Base-by-base conservation (phyloP, 2,113 vertebrate species). In the Heterocephalus glaber region DNA sequence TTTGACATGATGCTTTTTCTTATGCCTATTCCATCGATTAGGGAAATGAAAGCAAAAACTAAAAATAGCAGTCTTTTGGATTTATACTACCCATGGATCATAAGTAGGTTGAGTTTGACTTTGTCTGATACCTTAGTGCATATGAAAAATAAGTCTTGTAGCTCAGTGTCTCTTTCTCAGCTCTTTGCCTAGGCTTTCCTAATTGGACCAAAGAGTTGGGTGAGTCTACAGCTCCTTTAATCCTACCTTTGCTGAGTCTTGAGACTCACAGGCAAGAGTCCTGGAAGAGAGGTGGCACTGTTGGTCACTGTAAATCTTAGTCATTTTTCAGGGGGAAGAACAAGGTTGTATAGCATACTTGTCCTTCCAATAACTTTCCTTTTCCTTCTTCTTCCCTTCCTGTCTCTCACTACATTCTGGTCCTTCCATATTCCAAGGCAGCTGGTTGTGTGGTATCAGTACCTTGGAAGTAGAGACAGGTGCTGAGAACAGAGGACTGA, bases 11-110 rank as follows among this genome's bases (percentile, higher is more conserved):
- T 84, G 11, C 7, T 63, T 88, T 86, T 95, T 86, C 38, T 92
- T 87, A 54, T 11, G 41, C 61, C 63, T 33, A 1, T 68, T 90
- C 35, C 38, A 44, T 5, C 17, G 61, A 92, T 86, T 17, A 93
- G 35, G 30, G 44, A 87, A 95, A 87, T 52, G 30, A 96, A 77
- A 63, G 52, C 22, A 38, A 88, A 92, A 96, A 66, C 26, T 94
- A 92, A 95, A 82, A 90, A 86, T 56, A 65, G 30, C 19, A 84
- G 38, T 77, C 52, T 94, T 33, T 79, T 82, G 54, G 66, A 77
- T 90, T 83, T 92, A 66, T 74, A 54, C 89, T 94, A 68, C 61
- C 80, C 35, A 12, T 87, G 44, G 76, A 49, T 90, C 63, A 76
- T 61, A 66, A 66, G 49, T 26, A 81, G 49, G 85, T 86, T 95